Conservation (phyloP, 1,140 invertebrate species). For the Pseudomyrmex sp. region DNA sequence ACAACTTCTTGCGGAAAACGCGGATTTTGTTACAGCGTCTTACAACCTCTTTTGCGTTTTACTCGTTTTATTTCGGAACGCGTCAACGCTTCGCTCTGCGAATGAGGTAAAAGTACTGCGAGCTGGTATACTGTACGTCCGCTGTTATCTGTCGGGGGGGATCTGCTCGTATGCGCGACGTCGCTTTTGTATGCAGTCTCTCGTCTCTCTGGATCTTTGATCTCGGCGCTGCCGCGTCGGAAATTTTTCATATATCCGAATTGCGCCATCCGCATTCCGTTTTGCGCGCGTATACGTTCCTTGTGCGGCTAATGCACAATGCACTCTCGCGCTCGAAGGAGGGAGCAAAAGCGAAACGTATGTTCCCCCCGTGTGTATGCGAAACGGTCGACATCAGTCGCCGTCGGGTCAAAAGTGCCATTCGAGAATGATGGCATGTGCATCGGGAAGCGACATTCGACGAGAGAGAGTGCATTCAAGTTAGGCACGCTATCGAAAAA, state of each 20-base stretch:
- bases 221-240: conserved; percentile 48
- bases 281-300: conserved; percentile 13
- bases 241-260: conserved; percentile 62
- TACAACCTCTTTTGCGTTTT: background rate
- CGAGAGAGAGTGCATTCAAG: conserved; percentile 56
- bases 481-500: conserved; percentile 40
- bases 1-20: too few species aligned
- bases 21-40: background rate
- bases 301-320: conserved; percentile 64
- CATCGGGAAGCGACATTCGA: conserved; percentile 44
- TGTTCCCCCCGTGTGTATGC: conserved; percentile 1
- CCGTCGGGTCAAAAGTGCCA: conserved; percentile 35
- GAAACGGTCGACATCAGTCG: conserved; percentile 49
- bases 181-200: conserved; percentile 48
- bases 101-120: background rate
- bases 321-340: conserved; percentile 48
- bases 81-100: background rate
- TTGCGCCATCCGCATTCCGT: conserved; percentile 37
- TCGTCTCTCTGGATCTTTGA: conserved; percentile 60
- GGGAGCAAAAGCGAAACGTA: conserved; percentile 38
- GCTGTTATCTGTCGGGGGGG: background rate
- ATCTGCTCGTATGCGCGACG: background rate
- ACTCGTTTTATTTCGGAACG: background rate
- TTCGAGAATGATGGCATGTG: conserved; percentile 40
- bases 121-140: background rate